Conservation (phyloP, 2,797 vertebrate genomes). For the Tinamus major region DNA sequence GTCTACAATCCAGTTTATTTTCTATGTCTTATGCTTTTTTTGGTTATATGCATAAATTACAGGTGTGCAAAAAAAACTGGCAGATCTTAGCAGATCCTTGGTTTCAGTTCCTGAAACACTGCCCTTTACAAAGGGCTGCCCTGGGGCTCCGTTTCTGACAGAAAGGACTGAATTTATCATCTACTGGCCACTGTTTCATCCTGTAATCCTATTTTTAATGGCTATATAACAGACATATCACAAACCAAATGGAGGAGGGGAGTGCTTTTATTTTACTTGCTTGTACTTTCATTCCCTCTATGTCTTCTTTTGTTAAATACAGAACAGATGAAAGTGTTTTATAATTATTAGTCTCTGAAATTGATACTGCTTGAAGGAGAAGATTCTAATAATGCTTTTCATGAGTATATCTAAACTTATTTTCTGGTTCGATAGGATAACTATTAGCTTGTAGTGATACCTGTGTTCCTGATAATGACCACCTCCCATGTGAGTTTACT, state of each 20-base stretch:
- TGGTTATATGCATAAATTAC: neutral
- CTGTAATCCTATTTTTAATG: neutral
- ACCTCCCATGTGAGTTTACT: neutral
- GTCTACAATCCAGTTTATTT: neutral
- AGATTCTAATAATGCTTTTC: neutral
- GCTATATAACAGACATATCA: neutral
- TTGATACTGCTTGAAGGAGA: neutral
- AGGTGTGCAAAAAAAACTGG: neutral
- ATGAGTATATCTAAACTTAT: neutral
- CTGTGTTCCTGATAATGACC: neutral
- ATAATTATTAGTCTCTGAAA: neutral
- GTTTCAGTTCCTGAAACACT: neutral
- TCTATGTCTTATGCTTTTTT: neutral
- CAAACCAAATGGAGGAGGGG: neutral
- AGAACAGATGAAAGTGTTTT: neutral
- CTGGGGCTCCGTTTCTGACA: neutral
- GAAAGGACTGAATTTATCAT: neutral
- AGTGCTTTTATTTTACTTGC: neutral
- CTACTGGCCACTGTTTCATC: neutral
- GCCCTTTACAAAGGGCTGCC: neutral
- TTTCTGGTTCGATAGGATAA: neutral
- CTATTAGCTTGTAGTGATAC: neutral
- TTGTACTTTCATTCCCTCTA: neutral
- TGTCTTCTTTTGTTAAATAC: neutral
- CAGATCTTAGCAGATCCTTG: neutral